A percentile compares a stretch with the other conserved stretches of the same genome.
Conservation (phyloP, 2,113 vertebrate genomes). For the Crotophaga sulcirostris region DNA sequence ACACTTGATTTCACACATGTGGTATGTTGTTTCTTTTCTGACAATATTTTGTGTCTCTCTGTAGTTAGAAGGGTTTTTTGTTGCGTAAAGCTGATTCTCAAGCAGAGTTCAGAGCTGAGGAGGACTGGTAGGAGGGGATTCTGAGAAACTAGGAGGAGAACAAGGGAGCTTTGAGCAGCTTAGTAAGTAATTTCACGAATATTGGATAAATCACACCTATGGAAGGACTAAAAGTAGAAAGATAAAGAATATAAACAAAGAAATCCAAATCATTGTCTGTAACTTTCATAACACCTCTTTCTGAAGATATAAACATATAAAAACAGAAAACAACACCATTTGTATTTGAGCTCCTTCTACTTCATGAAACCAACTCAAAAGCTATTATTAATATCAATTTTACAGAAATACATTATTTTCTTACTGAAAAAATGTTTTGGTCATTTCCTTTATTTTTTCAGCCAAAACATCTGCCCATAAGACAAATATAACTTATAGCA, state of each 20-base stretch:
- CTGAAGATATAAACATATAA: neutral
- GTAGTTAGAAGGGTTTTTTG: neutral
- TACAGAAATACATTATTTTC: neutral
- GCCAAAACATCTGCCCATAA: neutral
- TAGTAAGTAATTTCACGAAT: neutral
- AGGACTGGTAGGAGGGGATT: neutral
- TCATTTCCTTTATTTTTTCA: neutral
- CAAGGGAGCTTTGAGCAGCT: neutral
- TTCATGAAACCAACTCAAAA: neutral
- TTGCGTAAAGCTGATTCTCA: neutral
- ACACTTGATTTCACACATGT: neutral
- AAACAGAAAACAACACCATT: neutral
- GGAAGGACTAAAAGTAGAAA: neutral
- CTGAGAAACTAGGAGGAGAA: neutral
- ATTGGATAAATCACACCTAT: neutral
- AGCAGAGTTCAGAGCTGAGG: neutral
- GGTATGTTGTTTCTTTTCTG: neutral
- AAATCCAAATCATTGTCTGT: neutral
- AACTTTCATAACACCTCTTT: neutral
- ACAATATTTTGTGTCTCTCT: neutral
- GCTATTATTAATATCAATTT: neutral
- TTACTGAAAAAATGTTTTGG: neutral
- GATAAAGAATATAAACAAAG: neutral
- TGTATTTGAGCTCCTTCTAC: neutral
- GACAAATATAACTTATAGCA: neutral